A percentile compares a stretch with the other conserved stretches of the same genome.
Evolutionary conservation across 2,888 invertebrate genomes (phyloP).

Genomic region (Enchytraeus crypticus): DNA sequence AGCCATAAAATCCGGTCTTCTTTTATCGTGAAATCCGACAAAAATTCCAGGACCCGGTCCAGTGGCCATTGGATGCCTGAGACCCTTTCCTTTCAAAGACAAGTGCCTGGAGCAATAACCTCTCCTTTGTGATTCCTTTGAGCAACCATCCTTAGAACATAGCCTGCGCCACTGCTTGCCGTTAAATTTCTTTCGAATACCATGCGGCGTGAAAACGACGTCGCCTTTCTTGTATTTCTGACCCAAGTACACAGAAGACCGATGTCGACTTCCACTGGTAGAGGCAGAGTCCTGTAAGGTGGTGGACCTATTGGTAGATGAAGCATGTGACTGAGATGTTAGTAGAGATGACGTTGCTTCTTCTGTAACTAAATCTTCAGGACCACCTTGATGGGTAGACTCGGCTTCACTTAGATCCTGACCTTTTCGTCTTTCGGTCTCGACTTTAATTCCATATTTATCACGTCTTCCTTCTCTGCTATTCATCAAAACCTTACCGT

Average conservation of each 20-base stretch:
- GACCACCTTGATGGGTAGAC: too few species aligned
- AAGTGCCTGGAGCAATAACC: constrained; percentile 95
- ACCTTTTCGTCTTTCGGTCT: too few species aligned
- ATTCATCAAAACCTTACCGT: too few species aligned
- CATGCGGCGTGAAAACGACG: constrained; percentile 83
- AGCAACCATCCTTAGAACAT: constrained; percentile 68
- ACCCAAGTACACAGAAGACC: constrained; percentile 36
- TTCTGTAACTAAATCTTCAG: too few species aligned
- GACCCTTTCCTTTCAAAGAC: constrained; percentile 68
- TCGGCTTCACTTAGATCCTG: too few species aligned
- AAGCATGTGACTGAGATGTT: too few species aligned
- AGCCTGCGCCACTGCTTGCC: constrained; percentile 98
- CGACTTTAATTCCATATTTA: too few species aligned
- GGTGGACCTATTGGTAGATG: too few species aligned
- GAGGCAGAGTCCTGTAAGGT: too few species aligned
- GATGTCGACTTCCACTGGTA: constrained; percentile 21
- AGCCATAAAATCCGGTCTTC: background rate
- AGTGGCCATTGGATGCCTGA: constrained; percentile 21
- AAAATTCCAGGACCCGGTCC: background rate
- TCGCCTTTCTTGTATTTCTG: constrained; percentile 69
- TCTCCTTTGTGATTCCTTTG: constrained; percentile 90
- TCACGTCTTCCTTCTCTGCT: too few species aligned
- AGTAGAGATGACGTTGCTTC: too few species aligned
- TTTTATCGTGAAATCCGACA: background rate
- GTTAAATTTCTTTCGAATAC: constrained; percentile 93